Evolutionary conservation across 92 coral and sea anemone genomes (phyloP).

Genomic region (Porites lobata): DNA sequence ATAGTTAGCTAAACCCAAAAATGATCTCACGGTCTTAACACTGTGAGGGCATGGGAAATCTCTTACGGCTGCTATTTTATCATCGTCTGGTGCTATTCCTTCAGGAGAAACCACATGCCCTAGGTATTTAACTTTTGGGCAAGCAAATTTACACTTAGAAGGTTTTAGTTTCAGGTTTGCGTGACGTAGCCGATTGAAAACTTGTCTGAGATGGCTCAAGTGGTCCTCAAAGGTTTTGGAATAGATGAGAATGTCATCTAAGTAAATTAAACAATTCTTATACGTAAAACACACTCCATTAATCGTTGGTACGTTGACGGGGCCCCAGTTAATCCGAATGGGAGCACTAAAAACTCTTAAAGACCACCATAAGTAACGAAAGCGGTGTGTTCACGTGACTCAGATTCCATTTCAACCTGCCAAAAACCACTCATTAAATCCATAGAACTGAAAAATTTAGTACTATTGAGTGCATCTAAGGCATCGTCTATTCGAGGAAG

Average conservation of each 20-base stretch:
- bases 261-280: slow-evolving; percentile 31
- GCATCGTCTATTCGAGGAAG: slow-evolving; percentile 63
- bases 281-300: slow-evolving; percentile 54
- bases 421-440: slow-evolving; percentile 23
- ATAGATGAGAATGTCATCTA: slow-evolving; percentile 46
- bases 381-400: slow-evolving; percentile 47
- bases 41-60: slow-evolving; percentile 56
- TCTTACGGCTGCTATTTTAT: slow-evolving; percentile 56
- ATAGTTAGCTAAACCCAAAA: slow-evolving; percentile 72
- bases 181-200: slow-evolving; percentile 52
- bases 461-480: slow-evolving; percentile 31
- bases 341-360: slow-evolving; percentile 35
- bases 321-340: slow-evolving; percentile 40
- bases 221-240: slow-evolving; percentile 55
- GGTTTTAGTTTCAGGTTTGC: slow-evolving; percentile 56
- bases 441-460: slow-evolving; percentile 41
- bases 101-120: slow-evolving; percentile 63
- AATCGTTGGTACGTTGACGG: slow-evolving; percentile 34
- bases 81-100: slow-evolving; percentile 70
- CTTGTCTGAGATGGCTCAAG: slow-evolving; percentile 41
- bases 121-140: slow-evolving; percentile 48
- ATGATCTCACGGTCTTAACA: slow-evolving; percentile 62
- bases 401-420: slow-evolving; percentile 7
- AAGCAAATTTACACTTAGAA: background rate
- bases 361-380: slow-evolving; percentile 48